Evolutionary conservation across 2,113 vertebrate species (phyloP), one percentile per base, ranked within the genome.

Genomic region (Circaetus gallicus): DNA sequence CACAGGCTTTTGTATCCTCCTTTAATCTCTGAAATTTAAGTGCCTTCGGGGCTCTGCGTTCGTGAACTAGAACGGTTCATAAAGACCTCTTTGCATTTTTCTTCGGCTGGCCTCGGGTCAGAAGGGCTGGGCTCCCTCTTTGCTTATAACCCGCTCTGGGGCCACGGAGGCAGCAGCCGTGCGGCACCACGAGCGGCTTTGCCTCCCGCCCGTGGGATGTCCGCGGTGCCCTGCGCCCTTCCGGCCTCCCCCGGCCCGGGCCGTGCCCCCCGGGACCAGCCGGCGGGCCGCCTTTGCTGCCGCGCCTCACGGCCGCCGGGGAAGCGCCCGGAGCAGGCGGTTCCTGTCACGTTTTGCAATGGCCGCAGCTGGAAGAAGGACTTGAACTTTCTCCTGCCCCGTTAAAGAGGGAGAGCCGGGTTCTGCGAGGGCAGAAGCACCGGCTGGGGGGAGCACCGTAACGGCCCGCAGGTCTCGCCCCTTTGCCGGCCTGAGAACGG

Each of bases 201-300:
- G 0, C 38, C 21, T 32, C 24, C 45, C 4, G 36, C 58, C 34
- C 13, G 3, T 3, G 16, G 3, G 2, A 2, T 1, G 45, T 2
- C 45, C 2, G 18, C 10, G 7, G 36, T 26, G 67, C 62, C 61
- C 59, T 1, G 36, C 32, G 13, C 42, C 69, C 11, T 11, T 36
- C 16, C 43, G 8, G 38, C 49, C 47, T 21, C 19, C 12, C 72
- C 32, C 14, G 25, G 25, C 42, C 65, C 1, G 34, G 47, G 31
- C 53, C 17, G 18, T 38, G 43, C 9, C 14, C 43, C 28, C 15
- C 3, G 2, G 38, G 31, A 13, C 38, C 42, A 2, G 42, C 24
- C 38, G 17, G 22, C 55, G 3, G 12, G 19, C 61, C 11, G 47
- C 24, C 62, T 13, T 3, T 13, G 62, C 43, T 26, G 61, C 70